Base-by-base conservation (phyloP, 2,888 invertebrate species). In the Leptura quadrifasciata region DNA sequence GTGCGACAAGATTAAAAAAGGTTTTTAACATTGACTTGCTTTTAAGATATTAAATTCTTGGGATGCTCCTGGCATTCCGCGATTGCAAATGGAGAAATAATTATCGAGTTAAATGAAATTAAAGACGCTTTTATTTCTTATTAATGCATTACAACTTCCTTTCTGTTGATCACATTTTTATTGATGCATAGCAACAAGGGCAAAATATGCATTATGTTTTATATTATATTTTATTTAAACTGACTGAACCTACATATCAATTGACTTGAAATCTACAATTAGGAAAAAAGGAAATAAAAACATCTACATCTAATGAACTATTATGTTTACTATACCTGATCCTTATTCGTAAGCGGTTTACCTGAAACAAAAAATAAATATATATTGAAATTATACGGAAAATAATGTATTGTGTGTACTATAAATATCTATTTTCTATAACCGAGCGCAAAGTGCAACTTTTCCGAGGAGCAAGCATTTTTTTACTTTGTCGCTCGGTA, bases 1-100 rank as follows among this genome's bases (percentile, higher is more conserved):
- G 60, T n/a, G n/a, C 24, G 27, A 60, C n/a, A 20, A 15, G 20
- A 64, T 47, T 52, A 47, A 24, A 65, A 47, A n/a, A 52, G 27
- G 65, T 21, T 18, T 47, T 67, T 24, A 20, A 67, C 24, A 67
- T n/a, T 52, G 52, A 39, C 24, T 21, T 15, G 15, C 24, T 20
- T 39, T 54, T 64, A 31, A 47, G 63, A 64, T 47, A 39, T 64
- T 64, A 64, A 35, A 31, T 61, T 61, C 31, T 31, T 61, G 35
- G 15, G 21, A 21, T 57, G n/a, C 47, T 47, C 47, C 1, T 12
- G n/a, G n/a, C 47, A 39, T 39, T 39, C 39, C 12, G 6, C 39
- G 15, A 39, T 15, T 39, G 39, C 15, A 4, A 39, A 39, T 12
- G 2, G 39, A 12, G 12, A 39, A 39, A 39, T 39, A 39, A 39